Conservation (phyloP, 2,113 vertebrate genomes). For the Ibidorhyncha struthersii region DNA sequence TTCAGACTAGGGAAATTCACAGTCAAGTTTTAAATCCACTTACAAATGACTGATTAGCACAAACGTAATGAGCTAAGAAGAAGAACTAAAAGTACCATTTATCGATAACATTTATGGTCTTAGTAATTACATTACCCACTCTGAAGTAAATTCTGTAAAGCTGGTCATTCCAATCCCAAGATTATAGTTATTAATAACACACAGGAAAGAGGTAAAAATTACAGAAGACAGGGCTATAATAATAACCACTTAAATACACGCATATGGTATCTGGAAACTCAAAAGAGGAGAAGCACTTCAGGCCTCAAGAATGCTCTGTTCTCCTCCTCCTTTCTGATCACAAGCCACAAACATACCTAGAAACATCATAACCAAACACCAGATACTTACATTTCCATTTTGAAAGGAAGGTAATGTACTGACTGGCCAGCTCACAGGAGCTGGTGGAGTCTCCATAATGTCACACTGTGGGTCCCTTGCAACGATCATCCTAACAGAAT, state of each 20-base stretch:
- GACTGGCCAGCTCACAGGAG: constrained; percentile 77
- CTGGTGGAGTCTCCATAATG: constrained; percentile 69
- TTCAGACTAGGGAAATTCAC: constrained; percentile 23
- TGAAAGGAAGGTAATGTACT: constrained; percentile 57
- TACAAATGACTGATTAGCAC: constrained; percentile 35
- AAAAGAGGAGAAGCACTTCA: not conserved
- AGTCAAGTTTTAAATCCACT: constrained; percentile 22
- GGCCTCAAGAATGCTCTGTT: not conserved
- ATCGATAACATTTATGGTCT: constrained; percentile 21
- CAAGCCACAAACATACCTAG: not conserved
- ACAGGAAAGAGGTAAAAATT: not conserved
- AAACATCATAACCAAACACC: not conserved
- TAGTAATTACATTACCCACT: constrained; percentile 38
- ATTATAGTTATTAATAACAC: constrained; percentile 1
- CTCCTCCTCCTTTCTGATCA: not conserved
- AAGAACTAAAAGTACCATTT: constrained; percentile 40
- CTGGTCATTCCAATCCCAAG: not conserved
- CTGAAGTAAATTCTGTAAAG: constrained; percentile 37
- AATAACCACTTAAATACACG: not conserved
- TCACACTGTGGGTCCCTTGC: constrained; percentile 82
- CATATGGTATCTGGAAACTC: not conserved
- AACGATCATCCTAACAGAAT: constrained; percentile 86
- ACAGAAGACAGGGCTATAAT: not conserved
- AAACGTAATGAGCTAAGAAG: constrained; percentile 20
- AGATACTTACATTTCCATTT: constrained; percentile 70